Conservation (phyloP, 1,140 invertebrate genomes). For the Bombyx mandarina region DNA sequence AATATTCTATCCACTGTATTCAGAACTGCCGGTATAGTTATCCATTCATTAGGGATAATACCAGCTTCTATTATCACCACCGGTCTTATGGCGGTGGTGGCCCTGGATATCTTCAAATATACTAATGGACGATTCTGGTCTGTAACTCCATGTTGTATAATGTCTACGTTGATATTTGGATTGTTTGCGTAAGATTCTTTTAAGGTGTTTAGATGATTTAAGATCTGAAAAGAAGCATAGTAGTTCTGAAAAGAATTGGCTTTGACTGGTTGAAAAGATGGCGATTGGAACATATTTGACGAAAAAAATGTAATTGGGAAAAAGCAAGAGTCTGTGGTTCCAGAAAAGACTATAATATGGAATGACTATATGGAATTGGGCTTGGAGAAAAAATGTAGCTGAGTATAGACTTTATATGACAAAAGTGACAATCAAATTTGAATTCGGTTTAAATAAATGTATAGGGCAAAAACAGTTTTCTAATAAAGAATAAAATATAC, state of each 20-base stretch:
- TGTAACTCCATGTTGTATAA: constrained; percentile 35
- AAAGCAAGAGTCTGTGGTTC: too few relatives aligned
- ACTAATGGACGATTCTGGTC: constrained; percentile 36
- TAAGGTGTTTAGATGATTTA: constrained; percentile 27
- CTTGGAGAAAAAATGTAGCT: too few relatives aligned
- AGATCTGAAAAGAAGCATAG: constrained; percentile 30
- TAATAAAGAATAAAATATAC: constrained; percentile 2
- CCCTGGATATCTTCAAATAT: constrained; percentile 32
- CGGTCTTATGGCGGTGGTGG: constrained; percentile 19
- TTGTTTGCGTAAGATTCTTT: constrained; percentile 18
- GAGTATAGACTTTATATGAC: too few relatives aligned
- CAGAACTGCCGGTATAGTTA: constrained; percentile 67
- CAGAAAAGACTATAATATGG: too few relatives aligned
- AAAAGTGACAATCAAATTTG: too few relatives aligned
- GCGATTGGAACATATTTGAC: too few relatives aligned
- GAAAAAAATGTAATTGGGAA: too few relatives aligned
- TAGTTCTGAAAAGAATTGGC: not conserved
- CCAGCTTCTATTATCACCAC: constrained; percentile 62
- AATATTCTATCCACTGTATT: constrained; percentile 69
- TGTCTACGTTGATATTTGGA: constrained; percentile 19
- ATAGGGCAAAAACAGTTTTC: too few relatives aligned
- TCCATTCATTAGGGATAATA: constrained; percentile 77
- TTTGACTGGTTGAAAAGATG: not conserved
- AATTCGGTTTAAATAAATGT: too few relatives aligned
- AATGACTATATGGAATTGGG: too few relatives aligned